Conservation (phyloP, 64 coral and sea anemone genomes). For the Porites lutea region DNA sequence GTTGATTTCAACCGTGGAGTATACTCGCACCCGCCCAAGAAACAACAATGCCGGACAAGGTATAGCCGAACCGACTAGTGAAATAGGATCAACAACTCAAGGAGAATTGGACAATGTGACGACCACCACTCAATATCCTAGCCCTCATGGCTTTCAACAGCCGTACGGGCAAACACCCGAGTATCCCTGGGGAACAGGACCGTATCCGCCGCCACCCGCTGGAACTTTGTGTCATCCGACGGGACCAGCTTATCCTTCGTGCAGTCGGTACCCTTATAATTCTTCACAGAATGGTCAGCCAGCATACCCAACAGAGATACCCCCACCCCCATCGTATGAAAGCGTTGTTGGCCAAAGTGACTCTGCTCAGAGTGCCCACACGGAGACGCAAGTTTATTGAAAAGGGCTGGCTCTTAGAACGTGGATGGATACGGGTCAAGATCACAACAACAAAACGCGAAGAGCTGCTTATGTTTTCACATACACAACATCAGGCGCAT, state of each 20-base stretch:
- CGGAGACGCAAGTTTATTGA: too few relatives aligned
- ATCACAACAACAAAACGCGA: too few relatives aligned
- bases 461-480: too few relatives aligned
- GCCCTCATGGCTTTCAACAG: neutral
- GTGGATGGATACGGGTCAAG: too few relatives aligned
- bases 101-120: neutral
- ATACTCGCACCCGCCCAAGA: neutral
- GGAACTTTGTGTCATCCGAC: neutral
- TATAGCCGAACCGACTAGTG: neutral
- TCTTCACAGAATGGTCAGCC: neutral
- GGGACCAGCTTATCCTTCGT: neutral
- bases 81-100: neutral
- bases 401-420: too few relatives aligned
- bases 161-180: neutral
- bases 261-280: neutral
- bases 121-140: neutral
- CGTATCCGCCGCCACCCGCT: too few relatives aligned
- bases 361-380: neutral
- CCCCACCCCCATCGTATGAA: conserved; percentile 16
- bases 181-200: neutral
- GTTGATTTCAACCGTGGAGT: neutral
- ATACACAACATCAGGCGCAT: too few relatives aligned
- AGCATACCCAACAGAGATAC: conserved; percentile 14
- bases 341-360: neutral
- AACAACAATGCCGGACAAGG: conserved; percentile 10